Evolutionary conservation across 92 coral and sea anemone genomes (phyloP).

Genomic region (Porites divaricata): DNA sequence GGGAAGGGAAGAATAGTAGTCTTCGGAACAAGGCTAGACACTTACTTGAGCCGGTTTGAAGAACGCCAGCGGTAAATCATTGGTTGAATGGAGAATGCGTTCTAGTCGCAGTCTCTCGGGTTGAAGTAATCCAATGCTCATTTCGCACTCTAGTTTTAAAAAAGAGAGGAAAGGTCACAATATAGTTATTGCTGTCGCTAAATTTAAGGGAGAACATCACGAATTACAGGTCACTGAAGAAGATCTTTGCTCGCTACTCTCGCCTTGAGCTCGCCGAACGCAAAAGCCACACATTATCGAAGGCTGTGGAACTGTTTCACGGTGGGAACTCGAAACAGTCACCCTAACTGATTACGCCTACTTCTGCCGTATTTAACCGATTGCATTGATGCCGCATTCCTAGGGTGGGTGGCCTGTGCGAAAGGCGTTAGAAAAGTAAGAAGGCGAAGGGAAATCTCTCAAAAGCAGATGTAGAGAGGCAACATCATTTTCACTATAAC

Average conservation of each 20-base stretch:
- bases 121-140: constrained; percentile 60
- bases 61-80: constrained; percentile 76
- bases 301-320: too few species aligned
- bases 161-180: not conserved
- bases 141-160: constrained; percentile 50
- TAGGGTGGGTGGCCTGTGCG: too few species aligned
- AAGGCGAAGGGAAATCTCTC: too few species aligned
- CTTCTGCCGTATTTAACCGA: not conserved
- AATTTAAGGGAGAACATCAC: not conserved
- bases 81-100: constrained; percentile 65
- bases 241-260: too few species aligned
- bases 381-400: not conserved
- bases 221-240: not conserved
- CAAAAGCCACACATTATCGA: too few species aligned
- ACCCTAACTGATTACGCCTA: not conserved
- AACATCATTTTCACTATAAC: too few species aligned
- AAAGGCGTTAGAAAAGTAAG: too few species aligned
- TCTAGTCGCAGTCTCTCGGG: constrained; percentile 68
- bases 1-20: too few species aligned
- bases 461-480: too few species aligned
- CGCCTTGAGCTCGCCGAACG: too few species aligned
- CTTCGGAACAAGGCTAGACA: not conserved
- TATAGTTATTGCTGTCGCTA: too few species aligned
- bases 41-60: constrained; percentile 81
- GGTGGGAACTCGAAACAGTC: not conserved